Percentiles rank a stretch among this genome's conserved stretches.
These are phyloP conservation scores for Notiomystis cincta DNA, from an alignment of 2,113 vertebrate genomes.

Conservation along the genomic window DNA sequence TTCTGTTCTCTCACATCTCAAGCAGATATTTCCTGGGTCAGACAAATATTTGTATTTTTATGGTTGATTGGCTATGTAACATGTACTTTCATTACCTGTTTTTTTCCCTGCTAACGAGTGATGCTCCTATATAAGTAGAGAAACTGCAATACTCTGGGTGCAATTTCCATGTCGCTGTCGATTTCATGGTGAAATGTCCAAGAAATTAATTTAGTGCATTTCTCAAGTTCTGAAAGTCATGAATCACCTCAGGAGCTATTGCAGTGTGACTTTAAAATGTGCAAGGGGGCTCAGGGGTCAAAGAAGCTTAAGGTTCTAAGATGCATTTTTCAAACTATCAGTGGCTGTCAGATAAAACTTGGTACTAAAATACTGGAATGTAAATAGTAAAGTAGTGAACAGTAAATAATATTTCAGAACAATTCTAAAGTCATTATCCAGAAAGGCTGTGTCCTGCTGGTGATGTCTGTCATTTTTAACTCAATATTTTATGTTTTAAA, in stretches of 20 bases:
- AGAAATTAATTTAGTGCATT: neutral
- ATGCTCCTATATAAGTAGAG: neutral
- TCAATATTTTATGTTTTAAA: neutral
- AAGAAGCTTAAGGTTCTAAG: neutral
- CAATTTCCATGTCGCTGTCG: neutral
- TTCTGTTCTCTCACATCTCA: neutral
- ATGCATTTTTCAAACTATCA: neutral
- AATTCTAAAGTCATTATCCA: neutral
- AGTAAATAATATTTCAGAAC: neutral
- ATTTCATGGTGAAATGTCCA: neutral
- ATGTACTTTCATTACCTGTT: neutral
- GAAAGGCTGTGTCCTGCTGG: neutral
- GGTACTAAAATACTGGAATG: neutral
- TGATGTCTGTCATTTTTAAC: neutral
- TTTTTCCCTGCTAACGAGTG: neutral
- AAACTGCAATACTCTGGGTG: neutral
- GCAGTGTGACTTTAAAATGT: neutral
- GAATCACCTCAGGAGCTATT: neutral
- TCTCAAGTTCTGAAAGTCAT: neutral
- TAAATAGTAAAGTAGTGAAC: neutral
- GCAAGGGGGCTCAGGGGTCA: neutral
- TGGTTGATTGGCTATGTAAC: neutral
- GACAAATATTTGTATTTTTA: neutral
- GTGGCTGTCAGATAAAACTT: neutral
- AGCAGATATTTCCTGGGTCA: neutral